Base-by-base conservation (phyloP, 2,888 invertebrate genomes). In the Cephalotes varians region DNA sequence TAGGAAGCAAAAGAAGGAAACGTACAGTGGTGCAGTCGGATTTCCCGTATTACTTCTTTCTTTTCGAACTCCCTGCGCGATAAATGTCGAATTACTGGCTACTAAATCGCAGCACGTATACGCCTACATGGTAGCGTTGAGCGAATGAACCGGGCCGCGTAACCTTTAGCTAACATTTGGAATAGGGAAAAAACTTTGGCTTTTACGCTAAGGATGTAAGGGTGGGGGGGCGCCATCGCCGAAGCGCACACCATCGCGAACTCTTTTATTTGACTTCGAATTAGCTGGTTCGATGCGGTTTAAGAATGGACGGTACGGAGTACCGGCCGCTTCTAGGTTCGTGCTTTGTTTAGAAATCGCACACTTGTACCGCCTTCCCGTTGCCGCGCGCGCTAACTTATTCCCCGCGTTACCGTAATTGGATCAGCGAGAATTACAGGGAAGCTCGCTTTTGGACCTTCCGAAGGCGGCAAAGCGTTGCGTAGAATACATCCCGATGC, bases 231-330 rank as follows among this genome's bases (percentile, higher is more conserved):
- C 76, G 4, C 51, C 18, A 12, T 79, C 64, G 86, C 62, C 71
- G 40, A 81, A 84, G 47, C 34, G 56, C 69, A 18, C 74, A 34
- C 56, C n/a, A 49, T 73, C 71, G 85, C 73, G 54, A 91, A 91
- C 89, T 91, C 91, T 92, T 91, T 92, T 93, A 93, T 93, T 93
- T 92, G 91, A 93, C 91, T 93, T 92, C 85, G 91, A 93, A 92
- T 92, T 92, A 92, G 92, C 89, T 88, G 91, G 84, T 86, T 92
- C 89, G 89, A 89, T 91, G 92, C 89, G 91, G 91, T 91, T 91
- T 88, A 89, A 92, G 90, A 92, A 92, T 91, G 90, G 91, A 92
- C 88, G 82, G 90, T 73, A 76, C 85, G 81, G 83, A 86, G 83
- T 84, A 84, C 87, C 79, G 83, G 85, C 83, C 84, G 81, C 85